These are phyloP conservation scores for Thalpophila matura DNA, from an alignment of 2,888 invertebrate species.

Conservation along the genomic window DNA sequence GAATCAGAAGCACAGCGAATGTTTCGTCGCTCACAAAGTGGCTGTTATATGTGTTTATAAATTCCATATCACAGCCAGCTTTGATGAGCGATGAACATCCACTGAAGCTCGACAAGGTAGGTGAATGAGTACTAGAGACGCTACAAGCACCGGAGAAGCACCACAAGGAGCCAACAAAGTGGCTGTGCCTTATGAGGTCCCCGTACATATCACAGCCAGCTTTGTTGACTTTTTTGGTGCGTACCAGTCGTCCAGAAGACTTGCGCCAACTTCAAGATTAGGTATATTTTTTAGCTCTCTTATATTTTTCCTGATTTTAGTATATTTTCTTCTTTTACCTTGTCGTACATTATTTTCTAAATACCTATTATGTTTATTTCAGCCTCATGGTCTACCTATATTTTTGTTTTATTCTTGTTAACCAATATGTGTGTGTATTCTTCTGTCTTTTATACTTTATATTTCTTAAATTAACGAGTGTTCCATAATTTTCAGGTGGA, in stretches of 20 bases:
- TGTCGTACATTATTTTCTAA: constrained; percentile 2
- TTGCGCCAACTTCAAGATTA: constrained; percentile 1
- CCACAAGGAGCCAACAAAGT: constrained; percentile 92
- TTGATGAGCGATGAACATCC: constrained; percentile 95
- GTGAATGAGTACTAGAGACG: neutral
- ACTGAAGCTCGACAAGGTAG: constrained; percentile 6
- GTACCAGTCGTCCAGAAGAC: constrained; percentile 36
- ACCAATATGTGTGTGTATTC: neutral
- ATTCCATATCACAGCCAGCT: constrained; percentile 99
- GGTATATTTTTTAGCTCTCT: neutral
- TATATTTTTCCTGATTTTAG: constrained; percentile 2
- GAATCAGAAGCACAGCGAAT: constrained; percentile 5
- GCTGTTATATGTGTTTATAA: constrained; percentile 94
- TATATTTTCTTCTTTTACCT: neutral
- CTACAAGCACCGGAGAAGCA: constrained; percentile 10
- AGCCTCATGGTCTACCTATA: neutral
- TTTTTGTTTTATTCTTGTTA: neutral
- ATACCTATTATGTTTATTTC: constrained; percentile 24
- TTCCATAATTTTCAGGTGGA: constrained; percentile 40
- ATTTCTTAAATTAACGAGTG: constrained; percentile 14
- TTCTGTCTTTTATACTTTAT: neutral
- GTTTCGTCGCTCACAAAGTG: constrained; percentile 96
- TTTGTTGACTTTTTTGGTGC: constrained; percentile 78
- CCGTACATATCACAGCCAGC: constrained; percentile 99
- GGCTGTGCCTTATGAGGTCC: constrained; percentile 94